These are phyloP conservation scores for Crax fasciolata DNA, from an alignment of 2,797 vertebrate genomes.

Conservation along the genomic window DNA sequence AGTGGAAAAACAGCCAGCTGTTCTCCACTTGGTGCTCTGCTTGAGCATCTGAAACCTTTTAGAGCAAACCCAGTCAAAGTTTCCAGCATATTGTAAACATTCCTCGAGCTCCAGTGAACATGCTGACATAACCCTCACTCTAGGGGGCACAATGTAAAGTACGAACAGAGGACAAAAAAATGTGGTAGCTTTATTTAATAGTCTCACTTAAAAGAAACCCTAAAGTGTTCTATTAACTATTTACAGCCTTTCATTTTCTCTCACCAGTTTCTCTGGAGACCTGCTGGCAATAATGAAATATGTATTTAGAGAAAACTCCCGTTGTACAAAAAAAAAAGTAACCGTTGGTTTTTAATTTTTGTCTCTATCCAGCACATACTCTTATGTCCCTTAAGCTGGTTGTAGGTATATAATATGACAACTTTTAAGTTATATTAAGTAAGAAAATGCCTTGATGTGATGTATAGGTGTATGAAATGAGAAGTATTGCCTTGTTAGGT, in stretches of 20 bases:
- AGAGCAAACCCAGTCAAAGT: slow-evolving; percentile 73
- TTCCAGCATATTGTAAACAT: slow-evolving; percentile 81
- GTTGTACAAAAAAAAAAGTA: neutral
- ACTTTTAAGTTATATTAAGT: neutral
- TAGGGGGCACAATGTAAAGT: slow-evolving; percentile 59
- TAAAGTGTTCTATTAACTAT: slow-evolving; percentile 64
- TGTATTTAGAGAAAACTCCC: slow-evolving; percentile 18
- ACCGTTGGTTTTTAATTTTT: neutral
- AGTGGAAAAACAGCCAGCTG: slow-evolving; percentile 74
- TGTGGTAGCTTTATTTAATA: slow-evolving; percentile 71
- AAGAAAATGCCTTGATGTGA: neutral
- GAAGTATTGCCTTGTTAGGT: neutral
- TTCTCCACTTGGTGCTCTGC: slow-evolving; percentile 69
- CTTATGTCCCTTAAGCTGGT: neutral
- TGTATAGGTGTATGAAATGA: neutral
- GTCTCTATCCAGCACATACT: neutral
- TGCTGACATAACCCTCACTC: slow-evolving; percentile 69
- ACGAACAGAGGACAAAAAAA: slow-evolving; percentile 55
- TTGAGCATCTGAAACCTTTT: slow-evolving; percentile 85
- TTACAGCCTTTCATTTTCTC: slow-evolving; percentile 65
- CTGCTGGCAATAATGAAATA: slow-evolving; percentile 54
- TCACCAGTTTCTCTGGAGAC: slow-evolving; percentile 17
- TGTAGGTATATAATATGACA: neutral
- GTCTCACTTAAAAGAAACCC: slow-evolving; percentile 67
- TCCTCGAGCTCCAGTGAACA: slow-evolving; percentile 69